These are phyloP conservation scores for Hydrolagus colliei DNA, from an alignment of 2,797 vertebrate genomes.

Conservation along the genomic window DNA sequence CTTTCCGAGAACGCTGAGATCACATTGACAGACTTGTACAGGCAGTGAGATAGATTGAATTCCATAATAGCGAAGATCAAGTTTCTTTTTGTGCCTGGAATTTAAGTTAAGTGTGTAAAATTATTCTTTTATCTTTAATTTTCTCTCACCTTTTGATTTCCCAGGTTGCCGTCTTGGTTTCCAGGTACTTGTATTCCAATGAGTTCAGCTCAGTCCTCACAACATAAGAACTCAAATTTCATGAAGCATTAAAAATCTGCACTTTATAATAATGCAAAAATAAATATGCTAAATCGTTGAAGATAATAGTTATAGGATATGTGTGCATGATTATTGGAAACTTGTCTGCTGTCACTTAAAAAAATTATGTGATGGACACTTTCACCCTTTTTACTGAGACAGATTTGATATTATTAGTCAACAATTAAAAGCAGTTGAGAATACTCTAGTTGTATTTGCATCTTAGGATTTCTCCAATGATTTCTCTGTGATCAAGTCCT, in stretches of 20 bases:
- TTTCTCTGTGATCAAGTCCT: not conserved
- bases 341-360: not conserved
- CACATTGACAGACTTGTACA: not conserved
- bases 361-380: not conserved
- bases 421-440: constrained; percentile 6
- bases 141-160: not conserved
- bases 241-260: not conserved
- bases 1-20: not conserved
- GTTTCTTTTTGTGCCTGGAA: not conserved
- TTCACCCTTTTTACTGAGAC: not conserved
- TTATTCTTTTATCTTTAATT: not conserved
- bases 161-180: not conserved
- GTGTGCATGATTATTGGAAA: not conserved
- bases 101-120: constrained; percentile 12
- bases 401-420: not conserved
- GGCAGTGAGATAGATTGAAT: not conserved
- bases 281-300: not conserved
- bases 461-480: constrained; percentile 23
- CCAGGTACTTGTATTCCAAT: not conserved
- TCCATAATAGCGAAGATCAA: not conserved
- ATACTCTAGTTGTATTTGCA: not conserved
- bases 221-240: not conserved
- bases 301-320: not conserved
- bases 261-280: not conserved
- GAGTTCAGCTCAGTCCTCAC: not conserved